Base-by-base conservation (phyloP, 1,140 invertebrate genomes). In the Philotrypesis tridentata region DNA sequence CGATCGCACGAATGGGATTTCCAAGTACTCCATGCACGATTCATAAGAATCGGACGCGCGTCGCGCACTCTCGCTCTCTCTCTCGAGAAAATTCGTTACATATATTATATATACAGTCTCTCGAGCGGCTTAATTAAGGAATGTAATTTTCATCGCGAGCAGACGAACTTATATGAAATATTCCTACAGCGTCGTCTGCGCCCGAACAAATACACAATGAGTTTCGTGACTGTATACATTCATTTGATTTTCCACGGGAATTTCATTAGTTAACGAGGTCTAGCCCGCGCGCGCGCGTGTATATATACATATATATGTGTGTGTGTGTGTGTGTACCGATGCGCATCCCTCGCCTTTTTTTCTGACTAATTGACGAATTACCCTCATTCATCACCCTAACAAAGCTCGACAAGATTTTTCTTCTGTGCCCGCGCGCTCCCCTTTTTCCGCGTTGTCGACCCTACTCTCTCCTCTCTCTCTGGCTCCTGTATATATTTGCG, bases 101-200 rank as follows among this genome's bases (percentile, higher is more conserved):
- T n/a, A n/a, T n/a, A n/a, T n/a, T 25, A 27, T 27, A 70, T 40
- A 71, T 40, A 68, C 21, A 55, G 48, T 55, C 48, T 55, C 48
- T 3, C 4, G 48, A n/a, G 48, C 17, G 48, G 17, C 48, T 67
- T 29, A 67, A 67, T 67, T 67, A 31, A 67, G 25, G 25, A 27
- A 67, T 31, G 63, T 67, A 67, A 67, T 67, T 67, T 67, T 67
- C 17, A 67, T 67, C 25, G 63, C 2, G 23, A n/a, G n/a, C n/a
- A n/a, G n/a, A n/a, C n/a, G n/a, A n/a, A n/a, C n/a, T 3, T n/a
- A 11, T 21, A 65, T 48, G 43, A 48, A 48, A 48, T 48, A 21
- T 48, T 48, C 43, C 14, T 40, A 40, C 4, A 17, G 14, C 43
- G 43, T 48, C 43, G 43, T 48, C 43, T 48, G 17, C 1, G 12